phyloP scores from a whole-genome alignment of 2,888 invertebrate genomes.

The Diplazon laetatorius region DNA sequence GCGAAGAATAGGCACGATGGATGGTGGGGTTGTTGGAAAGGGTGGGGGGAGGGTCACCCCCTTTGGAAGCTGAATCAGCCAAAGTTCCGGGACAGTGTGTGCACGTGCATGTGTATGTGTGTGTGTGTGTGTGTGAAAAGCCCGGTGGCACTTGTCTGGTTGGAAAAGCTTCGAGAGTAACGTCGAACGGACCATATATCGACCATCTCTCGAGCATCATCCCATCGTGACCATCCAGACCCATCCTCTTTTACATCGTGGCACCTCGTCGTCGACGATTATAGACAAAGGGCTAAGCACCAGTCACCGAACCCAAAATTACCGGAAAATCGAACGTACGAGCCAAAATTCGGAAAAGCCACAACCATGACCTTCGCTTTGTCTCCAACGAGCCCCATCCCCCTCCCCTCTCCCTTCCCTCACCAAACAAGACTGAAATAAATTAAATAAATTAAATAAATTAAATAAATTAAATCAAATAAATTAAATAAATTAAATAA shows the following conservation, averaged over 20 bases:
- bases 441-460: too few relatives aligned
- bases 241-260: slow-evolving; percentile 32
- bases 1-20: slow-evolving; percentile 17
- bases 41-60: slow-evolving; percentile 20
- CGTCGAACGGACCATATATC: slow-evolving; percentile 37
- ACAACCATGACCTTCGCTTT: slow-evolving; percentile 4
- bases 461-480: too few relatives aligned
- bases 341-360: slow-evolving; percentile 23
- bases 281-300: slow-evolving; percentile 44
- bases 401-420: too few relatives aligned
- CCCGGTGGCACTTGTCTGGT: slow-evolving; percentile 26
- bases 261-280: slow-evolving; percentile 27
- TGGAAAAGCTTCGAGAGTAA: slow-evolving; percentile 6
- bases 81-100: slow-evolving; percentile 37
- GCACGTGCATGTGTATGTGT: not conserved
- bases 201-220: slow-evolving; percentile 26
- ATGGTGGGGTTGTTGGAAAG: too few relatives aligned
- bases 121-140: too few relatives aligned
- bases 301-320: slow-evolving; percentile 36
- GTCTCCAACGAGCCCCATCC: too few relatives aligned
- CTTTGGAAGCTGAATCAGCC: slow-evolving; percentile 48
- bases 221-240: not conserved
- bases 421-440: too few relatives aligned
- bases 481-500: too few relatives aligned
- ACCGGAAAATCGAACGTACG: slow-evolving; percentile 34